Evolutionary conservation across 2,113 vertebrate genomes (phyloP), one percentile per base, ranked within the genome.

Genomic region (Myotis lucifugus): DNA sequence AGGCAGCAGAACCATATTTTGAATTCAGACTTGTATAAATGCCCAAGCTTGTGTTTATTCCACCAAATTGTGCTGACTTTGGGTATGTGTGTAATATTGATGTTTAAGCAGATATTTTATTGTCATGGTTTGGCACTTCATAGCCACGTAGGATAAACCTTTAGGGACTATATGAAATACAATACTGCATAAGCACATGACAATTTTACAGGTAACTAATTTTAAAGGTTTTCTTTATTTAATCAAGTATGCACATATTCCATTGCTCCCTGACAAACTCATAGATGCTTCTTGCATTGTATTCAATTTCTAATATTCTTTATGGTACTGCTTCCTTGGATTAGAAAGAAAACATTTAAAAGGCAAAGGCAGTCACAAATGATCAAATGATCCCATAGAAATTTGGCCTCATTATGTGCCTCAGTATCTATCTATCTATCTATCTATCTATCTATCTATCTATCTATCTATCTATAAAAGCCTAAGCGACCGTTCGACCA

Each of bases 331-430:
- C 9, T 66, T 72, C 40, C 18, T 81, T 88, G 77, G 61, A 85
- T 74, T 83, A 86, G 78, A 59, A 81, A 92, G 8, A n/a, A 86
- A 77, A 21, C 8, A 4, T 78, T 93, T 61, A 61, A 84, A 92
- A 94, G 54, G 2, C 61, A 88, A 85, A 92, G 17, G 7, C 10
- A 74, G 46, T 77, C 29, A 66, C 29, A 77, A 78, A 37, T 37
- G 23, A 18, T 89, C 82, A 46, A 69, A 42, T 46, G 6, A 59
- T 73, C 64, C 82, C 11, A 10, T 37, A 42, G 56, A 93, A 12
- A 83, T 37, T 34, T 61, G 14, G 13, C 19, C n/a, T 86, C 29
- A 40, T 29, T 70, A 8, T 76, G 1, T 85, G 18, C 42, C 52
- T 87, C 19, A 32, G 32, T 85, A 11, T 61, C 25, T 61, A 61